These are phyloP conservation scores for Chionis minor DNA, from an alignment of 2,113 vertebrate species.

Conservation along the genomic window DNA sequence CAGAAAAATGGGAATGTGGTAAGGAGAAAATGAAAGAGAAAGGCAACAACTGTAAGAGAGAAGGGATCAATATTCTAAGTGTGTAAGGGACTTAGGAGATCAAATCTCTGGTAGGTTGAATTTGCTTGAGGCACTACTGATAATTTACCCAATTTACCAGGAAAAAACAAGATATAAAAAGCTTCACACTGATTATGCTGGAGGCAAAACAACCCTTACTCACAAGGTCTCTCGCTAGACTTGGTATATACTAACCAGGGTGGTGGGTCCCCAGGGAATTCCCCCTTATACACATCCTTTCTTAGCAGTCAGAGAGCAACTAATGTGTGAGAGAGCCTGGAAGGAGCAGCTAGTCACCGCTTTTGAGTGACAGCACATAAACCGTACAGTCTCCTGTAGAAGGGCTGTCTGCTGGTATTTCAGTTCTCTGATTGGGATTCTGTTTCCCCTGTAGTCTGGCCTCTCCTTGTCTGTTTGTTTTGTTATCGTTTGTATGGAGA, in stretches of 20 bases:
- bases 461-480: slow-evolving; percentile 52
- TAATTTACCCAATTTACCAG: neutral
- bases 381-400: neutral
- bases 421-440: neutral
- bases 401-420: slow-evolving; percentile 19
- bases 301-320: neutral
- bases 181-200: neutral
- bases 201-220: neutral
- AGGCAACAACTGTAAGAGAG: neutral
- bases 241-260: neutral
- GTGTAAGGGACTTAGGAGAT: neutral
- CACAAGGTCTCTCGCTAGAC: neutral
- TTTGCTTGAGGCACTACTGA: neutral
- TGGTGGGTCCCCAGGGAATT: neutral
- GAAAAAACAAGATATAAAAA: neutral
- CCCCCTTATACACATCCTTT: neutral
- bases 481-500: slow-evolving; percentile 45
- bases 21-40: neutral
- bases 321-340: neutral
- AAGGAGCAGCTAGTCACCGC: neutral
- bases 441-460: slow-evolving; percentile 33
- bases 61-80: neutral
- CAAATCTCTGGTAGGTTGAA: neutral
- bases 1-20: neutral
- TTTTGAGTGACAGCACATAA: slow-evolving; percentile 21